Evolutionary conservation across 2,888 invertebrate species (phyloP), one percentile per base, ranked within the genome.

Genomic region (Griposia aprilina): DNA sequence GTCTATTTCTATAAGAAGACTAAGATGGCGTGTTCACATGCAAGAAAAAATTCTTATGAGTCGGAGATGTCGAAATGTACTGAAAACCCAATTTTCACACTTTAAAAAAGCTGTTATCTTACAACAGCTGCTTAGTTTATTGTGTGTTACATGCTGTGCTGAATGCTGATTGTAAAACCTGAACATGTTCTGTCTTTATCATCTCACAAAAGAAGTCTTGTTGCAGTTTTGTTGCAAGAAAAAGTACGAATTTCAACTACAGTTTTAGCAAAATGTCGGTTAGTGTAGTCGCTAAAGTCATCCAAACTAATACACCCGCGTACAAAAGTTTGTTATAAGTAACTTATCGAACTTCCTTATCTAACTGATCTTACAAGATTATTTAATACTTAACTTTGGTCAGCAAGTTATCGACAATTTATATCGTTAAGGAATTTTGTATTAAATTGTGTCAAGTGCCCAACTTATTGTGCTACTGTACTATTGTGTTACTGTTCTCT

Each of bases 321-420:
- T 26, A 60, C 23, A 52, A 72, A 80, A 78, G 55, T 78, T 63
- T 48, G 7, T 10, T 17, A 17, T 41, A 78, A 74, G 65, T 45
- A 45, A 66, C 65, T 81, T 81, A 81, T 59, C 15, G n/a, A 74
- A 79, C 65, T 79, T 59, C 23, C 75, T 48, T 26, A 82, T 59
- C 59, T 55, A 36, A 60, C 23, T 81, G 57, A 75, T 74, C 75
- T 36, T n/a, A 55, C 23, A 59, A 74, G 75, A 79, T 79, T 81
- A 81, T 63, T 72, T 71, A 80, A 72, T 62, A 72, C 52, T 72
- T 62, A 55, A 78, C 80, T 78, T 72, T 26, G 23, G 48, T 74
- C 50, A 26, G 6, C 17, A 17, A 74, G 23, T 81, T 74, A 52
- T 59, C 13, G 36, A 17, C 26, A 52, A 52, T 66, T 81, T 65